A percentile compares a stretch with the other conserved stretches of the same genome.
These are phyloP conservation scores for Halocynthia roretzi DNA, from an alignment of 23 tunicate species.

Conservation along the genomic window DNA sequence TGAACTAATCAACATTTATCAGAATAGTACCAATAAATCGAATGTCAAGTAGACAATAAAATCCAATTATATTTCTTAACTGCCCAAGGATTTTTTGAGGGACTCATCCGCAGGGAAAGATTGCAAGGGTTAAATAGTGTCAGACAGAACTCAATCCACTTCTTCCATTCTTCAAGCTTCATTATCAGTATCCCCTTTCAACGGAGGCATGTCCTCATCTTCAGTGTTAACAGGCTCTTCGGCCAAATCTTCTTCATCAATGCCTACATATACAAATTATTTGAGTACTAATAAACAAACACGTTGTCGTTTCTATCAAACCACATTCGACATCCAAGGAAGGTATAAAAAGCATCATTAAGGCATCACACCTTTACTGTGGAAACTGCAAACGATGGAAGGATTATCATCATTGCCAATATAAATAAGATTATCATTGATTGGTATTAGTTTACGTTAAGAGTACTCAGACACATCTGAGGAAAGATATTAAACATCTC, in stretches of 20 bases:
- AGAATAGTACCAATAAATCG: too few species aligned
- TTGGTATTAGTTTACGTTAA: neutral
- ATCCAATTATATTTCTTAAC: conserved; percentile 55
- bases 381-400: conserved; percentile 72
- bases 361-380: neutral
- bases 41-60: too few species aligned
- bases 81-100: neutral
- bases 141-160: conserved; percentile 58
- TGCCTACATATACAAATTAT: conserved; percentile 21
- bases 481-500: too few species aligned
- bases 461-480: neutral
- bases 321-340: conserved; percentile 25
- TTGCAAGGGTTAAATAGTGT: neutral
- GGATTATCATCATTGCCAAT: conserved; percentile 47
- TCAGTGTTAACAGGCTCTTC: conserved; percentile 35
- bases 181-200: conserved; percentile 84
- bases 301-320: too few species aligned
- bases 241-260: conserved; percentile 69
- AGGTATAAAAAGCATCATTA: conserved; percentile 47
- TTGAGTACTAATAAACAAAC: too few species aligned
- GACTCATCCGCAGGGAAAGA: neutral
- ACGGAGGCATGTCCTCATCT: conserved; percentile 82
- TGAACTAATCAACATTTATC: neutral
- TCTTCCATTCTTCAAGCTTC: conserved; percentile 93
- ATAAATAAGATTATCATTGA: too few species aligned